Base-by-base conservation (phyloP, 2,888 invertebrate genomes). In the Drosophila kambysellisi region DNA sequence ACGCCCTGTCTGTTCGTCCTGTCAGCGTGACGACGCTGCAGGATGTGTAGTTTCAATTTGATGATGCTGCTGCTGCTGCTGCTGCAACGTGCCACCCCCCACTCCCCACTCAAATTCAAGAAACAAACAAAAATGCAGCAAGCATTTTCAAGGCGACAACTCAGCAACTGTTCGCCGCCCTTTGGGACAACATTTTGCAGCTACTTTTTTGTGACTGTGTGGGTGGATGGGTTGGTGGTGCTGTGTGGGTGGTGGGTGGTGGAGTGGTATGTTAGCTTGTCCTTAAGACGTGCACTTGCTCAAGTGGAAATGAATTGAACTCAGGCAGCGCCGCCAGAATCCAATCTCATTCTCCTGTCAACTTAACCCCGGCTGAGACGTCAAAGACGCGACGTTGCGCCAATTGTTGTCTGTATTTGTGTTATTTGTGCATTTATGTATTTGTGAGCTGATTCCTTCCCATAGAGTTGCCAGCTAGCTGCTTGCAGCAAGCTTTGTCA, bases 301-400 rank as follows among this genome's bases (percentile, higher is more conserved):
- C 88, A 89, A 91, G 91, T 91, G 91, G 89, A 91, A 91, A 91
- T 91, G 83, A 89, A 90, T 91, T 88, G 92, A 91, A 91, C 91
- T 85, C 81, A 83, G 88, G 79, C 87, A 78, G 74, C 64, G 63
- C 62, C 70, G 76, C 76, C 79, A 86, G 82, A 87, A 82, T 87
- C 88, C 89, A 86, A 86, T 89, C 89, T 86, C 74, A 82, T 88
- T 89, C 83, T 88, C 88, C 85, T 85, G 89, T 88, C 89, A 88
- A 82, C 89, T 89, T 88, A 89, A 89, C 87, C 88, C 89, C 88
- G 79, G 72, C 87, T 71, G 69, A 70, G 76, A 80, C 76, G 61
- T 65, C 79, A 71, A 78, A 75, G 70, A 76, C 72, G 32, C 57
- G 68, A 78, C 78, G 73, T 62, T 80, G 74, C 73, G 72, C 81